phyloP scores from a whole-genome alignment of 2,113 vertebrate species.

The Lepus timidus region DNA sequence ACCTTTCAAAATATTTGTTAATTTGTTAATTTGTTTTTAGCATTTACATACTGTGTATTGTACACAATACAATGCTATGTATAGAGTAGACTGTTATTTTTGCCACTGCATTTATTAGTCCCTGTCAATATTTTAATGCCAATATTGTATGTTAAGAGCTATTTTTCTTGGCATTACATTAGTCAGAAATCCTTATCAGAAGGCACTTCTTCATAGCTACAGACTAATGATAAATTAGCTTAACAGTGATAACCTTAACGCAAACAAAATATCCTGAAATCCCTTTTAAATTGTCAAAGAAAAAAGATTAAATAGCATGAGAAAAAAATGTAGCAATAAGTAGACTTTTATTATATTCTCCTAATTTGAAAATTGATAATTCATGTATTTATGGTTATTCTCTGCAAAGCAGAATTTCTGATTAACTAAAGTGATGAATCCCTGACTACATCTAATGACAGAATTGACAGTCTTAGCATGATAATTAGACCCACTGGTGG shows the following conservation, averaged over 20 bases:
- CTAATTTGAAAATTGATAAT: slow-evolving; percentile 66
- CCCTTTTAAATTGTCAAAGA: slow-evolving; percentile 70
- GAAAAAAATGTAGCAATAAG: slow-evolving; percentile 35
- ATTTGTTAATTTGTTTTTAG: neutral
- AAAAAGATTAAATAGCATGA: slow-evolving; percentile 28
- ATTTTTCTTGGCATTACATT: slow-evolving; percentile 57
- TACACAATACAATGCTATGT: neutral
- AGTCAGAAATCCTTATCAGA: slow-evolving; percentile 66
- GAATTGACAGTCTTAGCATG: slow-evolving; percentile 48
- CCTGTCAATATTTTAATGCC: slow-evolving; percentile 62
- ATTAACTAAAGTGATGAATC: slow-evolving; percentile 58
- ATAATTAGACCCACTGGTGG: slow-evolving; percentile 63
- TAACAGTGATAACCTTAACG: slow-evolving; percentile 57
- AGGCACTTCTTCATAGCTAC: slow-evolving; percentile 30
- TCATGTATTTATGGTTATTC: neutral
- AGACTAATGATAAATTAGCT: slow-evolving; percentile 57
- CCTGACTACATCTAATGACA: slow-evolving; percentile 22
- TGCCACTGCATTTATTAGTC: slow-evolving; percentile 39
- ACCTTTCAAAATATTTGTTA: slow-evolving; percentile 42
- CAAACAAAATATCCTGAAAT: slow-evolving; percentile 68
- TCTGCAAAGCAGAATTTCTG: slow-evolving; percentile 62
- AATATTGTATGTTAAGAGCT: slow-evolving; percentile 56
- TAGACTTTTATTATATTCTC: slow-evolving; percentile 59
- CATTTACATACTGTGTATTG: neutral
- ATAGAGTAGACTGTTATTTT: slow-evolving; percentile 38